phyloP scores from a whole-genome alignment of 2,797 vertebrate species.

The Limnodromus scolopaceus region DNA sequence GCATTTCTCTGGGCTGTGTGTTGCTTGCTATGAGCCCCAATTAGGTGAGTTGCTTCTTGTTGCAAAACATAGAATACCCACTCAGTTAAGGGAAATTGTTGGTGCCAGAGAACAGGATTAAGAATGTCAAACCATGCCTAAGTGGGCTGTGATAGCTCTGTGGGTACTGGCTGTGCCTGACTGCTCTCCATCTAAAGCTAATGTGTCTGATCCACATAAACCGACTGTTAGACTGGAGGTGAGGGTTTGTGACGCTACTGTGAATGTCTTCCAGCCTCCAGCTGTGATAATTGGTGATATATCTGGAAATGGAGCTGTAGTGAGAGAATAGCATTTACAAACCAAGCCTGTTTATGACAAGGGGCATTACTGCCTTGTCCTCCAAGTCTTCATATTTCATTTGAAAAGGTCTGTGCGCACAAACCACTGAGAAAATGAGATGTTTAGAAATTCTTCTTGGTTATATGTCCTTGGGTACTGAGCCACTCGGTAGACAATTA shows the following conservation, averaged over 20 bases:
- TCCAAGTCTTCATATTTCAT: not conserved
- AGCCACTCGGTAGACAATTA: not conserved
- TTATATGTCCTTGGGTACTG: not conserved
- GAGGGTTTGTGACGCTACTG: not conserved
- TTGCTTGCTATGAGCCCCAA: not conserved
- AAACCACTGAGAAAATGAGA: not conserved
- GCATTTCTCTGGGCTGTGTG: not conserved
- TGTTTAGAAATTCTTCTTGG: not conserved
- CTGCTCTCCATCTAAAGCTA: not conserved
- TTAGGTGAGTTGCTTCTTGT: not conserved
- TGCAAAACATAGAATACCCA: not conserved
- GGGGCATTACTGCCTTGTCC: not conserved
- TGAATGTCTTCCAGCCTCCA: not conserved
- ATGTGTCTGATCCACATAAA: rapidly evolving
- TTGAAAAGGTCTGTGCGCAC: rapidly evolving
- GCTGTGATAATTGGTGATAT: not conserved
- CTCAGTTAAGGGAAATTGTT: not conserved
- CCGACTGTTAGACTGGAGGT: not conserved
- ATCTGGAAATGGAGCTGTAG: not conserved
- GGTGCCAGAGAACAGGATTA: not conserved
- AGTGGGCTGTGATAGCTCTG: not conserved
- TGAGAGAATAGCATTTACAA: not conserved
- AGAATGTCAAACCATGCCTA: not conserved
- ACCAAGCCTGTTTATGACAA: not conserved
- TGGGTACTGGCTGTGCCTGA: not conserved